A percentile compares a stretch with the other conserved stretches of the same genome.
Evolutionary conservation across 2,888 invertebrate genomes (phyloP).

Genomic region (Meteorus cinctellus): DNA sequence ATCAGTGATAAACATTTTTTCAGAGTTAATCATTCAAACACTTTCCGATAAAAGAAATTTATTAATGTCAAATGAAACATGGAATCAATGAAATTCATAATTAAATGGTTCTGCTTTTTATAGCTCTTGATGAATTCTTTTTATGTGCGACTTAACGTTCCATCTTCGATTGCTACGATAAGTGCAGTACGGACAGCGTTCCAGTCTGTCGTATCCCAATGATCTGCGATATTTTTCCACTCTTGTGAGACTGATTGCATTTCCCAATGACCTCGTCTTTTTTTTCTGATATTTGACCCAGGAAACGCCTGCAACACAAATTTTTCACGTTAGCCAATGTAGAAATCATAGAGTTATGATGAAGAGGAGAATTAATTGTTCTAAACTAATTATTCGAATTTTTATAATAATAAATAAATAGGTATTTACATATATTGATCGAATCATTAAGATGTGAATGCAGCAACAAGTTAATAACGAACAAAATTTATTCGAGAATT

Average conservation of each 20-base stretch:
- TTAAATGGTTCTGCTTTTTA: neutral
- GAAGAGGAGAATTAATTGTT: neutral
- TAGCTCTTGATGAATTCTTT: constrained; percentile 56
- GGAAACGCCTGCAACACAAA: constrained; percentile 10
- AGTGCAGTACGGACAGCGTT: constrained; percentile 66
- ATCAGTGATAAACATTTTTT: neutral
- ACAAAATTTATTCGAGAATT: neutral
- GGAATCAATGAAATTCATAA: constrained; percentile 7
- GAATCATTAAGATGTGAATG: neutral
- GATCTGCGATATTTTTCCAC: neutral
- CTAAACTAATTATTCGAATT: neutral
- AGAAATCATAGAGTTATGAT: neutral
- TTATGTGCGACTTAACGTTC: constrained; percentile 62
- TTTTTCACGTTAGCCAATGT: neutral
- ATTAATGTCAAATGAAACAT: neutral
- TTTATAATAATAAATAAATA: neutral
- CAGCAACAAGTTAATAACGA: neutral
- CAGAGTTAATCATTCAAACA: neutral
- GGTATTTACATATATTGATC: neutral
- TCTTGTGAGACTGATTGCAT: neutral
- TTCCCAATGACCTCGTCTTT: neutral
- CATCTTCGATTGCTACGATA: constrained; percentile 61
- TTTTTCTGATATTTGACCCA: constrained; percentile 6
- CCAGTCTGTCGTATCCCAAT: constrained; percentile 52
- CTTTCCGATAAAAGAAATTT: neutral